These are phyloP conservation scores for Elaphurus davidianus DNA, from an alignment of 2,113 vertebrate genomes.

Conservation along the genomic window DNA sequence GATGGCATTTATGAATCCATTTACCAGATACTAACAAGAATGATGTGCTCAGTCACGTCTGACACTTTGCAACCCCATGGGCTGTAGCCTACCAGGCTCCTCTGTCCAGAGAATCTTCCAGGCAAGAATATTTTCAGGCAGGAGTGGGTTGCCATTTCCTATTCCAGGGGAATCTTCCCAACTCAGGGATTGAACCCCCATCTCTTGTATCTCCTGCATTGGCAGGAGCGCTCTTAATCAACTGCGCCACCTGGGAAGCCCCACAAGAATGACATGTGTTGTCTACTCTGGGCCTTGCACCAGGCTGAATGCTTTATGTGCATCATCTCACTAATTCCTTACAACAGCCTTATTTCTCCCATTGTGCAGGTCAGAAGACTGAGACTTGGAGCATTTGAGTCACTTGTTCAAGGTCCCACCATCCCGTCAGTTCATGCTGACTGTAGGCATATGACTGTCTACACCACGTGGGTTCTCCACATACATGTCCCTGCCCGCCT, in stretches of 20 bases:
- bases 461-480: rapidly evolving
- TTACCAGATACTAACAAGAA: not conserved
- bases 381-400: not conserved
- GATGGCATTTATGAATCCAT: not conserved
- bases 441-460: not conserved
- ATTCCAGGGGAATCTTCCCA: not conserved
- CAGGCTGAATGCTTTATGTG: not conserved
- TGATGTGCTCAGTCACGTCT: not conserved
- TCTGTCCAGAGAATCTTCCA: not conserved
- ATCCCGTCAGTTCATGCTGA: rapidly evolving
- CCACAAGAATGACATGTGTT: not conserved
- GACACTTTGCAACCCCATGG: not conserved
- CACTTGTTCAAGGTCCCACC: not conserved
- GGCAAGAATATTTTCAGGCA: not conserved
- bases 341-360: not conserved
- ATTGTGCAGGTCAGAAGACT: not conserved
- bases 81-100: not conserved
- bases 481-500: no score
- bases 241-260: not conserved
- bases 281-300: not conserved
- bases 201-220: not conserved
- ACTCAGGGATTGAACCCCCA: not conserved
- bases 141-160: not conserved
- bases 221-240: not conserved
- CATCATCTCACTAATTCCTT: not conserved